Evolutionary conservation across 1,140 invertebrate genomes (phyloP), one percentile per base, ranked within the genome.

Genomic region (Dryas iulia): DNA sequence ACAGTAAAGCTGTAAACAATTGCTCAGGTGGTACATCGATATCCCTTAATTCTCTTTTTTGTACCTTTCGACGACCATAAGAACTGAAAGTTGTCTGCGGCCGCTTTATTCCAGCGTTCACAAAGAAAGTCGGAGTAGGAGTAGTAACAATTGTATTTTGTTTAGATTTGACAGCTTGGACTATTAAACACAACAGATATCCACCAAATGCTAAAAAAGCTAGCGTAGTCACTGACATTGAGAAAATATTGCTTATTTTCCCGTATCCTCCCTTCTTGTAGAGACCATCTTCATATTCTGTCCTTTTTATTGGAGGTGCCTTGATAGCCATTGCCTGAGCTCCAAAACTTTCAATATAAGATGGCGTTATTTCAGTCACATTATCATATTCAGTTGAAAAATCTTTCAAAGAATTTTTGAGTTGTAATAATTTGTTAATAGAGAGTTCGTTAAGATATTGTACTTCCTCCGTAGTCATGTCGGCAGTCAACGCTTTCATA

Each of bases 191-290:
- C 0, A 97, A 79, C 10, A 97, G 83, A 81, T 96, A 96, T 6
- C 96, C 96, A 8, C 95, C 96, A 73, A 96, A 96, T 0, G 96
- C 96, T 2, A 96, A 81, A 83, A 97, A 96, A 0, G 96, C 94
- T 12, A 96, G 83, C 0, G 95, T 94, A 0, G 96, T 96, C 3
- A 97, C 92, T 0, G 95, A 94, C 21, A 95, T 88, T 56, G 96
- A 94, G 74, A 97, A 95, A 72, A 95, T 93, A 78, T 93, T 95
- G 59, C 94, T 95, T 66, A 95, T 79, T 86, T 93, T 94, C 66
- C 82, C 93, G 14, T 82, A 60, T 35, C 76, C 72, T 24, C 77
- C 84, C 61, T 93, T 93, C 78, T 93, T 89, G 79, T 92, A 65
- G 12, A 83, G 5, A 25, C 69, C 67, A 58, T 85, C 81, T 78